phyloP scores from a whole-genome alignment of 1,140 invertebrate genomes.

The Polyergus mexicanus region DNA sequence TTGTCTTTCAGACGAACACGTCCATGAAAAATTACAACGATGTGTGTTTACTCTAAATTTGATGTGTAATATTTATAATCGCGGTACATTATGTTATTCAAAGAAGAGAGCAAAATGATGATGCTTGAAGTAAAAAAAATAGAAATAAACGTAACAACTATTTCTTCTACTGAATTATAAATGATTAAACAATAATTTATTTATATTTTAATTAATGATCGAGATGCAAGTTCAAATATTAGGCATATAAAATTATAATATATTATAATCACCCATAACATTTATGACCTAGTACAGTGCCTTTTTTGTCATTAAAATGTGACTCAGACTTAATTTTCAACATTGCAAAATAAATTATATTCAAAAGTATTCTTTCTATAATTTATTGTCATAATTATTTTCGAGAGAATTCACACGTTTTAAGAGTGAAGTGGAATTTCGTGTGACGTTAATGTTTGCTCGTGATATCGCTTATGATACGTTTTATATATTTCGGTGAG shows the following conservation, averaged over 20 bases:
- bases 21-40: neutral
- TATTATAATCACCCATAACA: no score
- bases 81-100: neutral
- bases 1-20: neutral
- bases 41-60: no score
- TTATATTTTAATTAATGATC: no score
- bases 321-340: neutral
- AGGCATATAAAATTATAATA: no score
- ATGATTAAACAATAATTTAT: no score
- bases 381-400: neutral
- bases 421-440: neutral
- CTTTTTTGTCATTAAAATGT: slow-evolving; percentile 7
- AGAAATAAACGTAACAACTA: no score
- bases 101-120: no score
- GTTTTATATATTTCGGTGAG: slow-evolving; percentile 53
- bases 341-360: neutral
- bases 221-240: no score
- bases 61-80: slow-evolving; percentile 10
- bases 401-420: neutral
- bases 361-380: neutral
- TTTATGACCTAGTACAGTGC: no score
- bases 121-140: no score
- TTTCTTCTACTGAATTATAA: no score
- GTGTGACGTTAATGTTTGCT: slow-evolving; percentile 20
- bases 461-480: neutral